Evolutionary conservation across 1,140 invertebrate species (phyloP).

Genomic region (Pteromalus puparum): DNA sequence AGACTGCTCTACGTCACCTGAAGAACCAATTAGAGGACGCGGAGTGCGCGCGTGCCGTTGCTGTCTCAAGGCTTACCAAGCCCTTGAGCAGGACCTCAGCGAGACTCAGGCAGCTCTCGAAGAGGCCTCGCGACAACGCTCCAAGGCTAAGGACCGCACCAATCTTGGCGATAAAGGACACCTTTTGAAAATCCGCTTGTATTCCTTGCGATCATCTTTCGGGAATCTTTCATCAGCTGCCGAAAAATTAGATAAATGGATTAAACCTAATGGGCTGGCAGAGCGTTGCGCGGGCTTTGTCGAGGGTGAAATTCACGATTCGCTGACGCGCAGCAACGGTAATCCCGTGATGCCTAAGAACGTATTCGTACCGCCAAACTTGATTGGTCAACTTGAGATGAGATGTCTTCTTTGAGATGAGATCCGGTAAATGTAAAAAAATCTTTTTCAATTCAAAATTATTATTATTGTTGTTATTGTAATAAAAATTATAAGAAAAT

Average conservation of each 20-base stretch:
- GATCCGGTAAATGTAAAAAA: no score
- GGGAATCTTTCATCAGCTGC: constrained; percentile 66
- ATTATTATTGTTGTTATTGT: no score
- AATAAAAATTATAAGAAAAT: no score
- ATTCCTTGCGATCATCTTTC: constrained; percentile 85
- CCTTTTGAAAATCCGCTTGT: constrained; percentile 87
- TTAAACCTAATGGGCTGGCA: constrained; percentile 67
- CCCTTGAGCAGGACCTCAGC: constrained; percentile 85
- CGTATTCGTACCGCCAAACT: constrained; percentile 87
- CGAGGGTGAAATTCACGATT: constrained; percentile 91
- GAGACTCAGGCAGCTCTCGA: constrained; percentile 88
- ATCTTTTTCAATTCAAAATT: no score
- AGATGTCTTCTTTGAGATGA: no score
- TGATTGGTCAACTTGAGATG: constrained; percentile 93
- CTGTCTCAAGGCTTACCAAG: constrained; percentile 90
- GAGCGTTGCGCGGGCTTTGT: constrained; percentile 89
- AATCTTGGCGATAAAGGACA: constrained; percentile 90
- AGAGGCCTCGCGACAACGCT: constrained; percentile 83
- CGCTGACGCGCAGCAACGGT: constrained; percentile 82
- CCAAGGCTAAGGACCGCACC: constrained; percentile 89
- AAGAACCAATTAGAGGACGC: constrained; percentile 95
- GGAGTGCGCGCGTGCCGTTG: constrained; percentile 87
- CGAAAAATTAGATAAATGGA: constrained; percentile 72
- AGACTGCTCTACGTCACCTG: constrained; percentile 89
- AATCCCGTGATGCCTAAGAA: constrained; percentile 72